Evolutionary conservation across 1,140 invertebrate genomes (phyloP), one percentile per base, ranked within the genome.

Genomic region (Macrocentrus cingulum): DNA sequence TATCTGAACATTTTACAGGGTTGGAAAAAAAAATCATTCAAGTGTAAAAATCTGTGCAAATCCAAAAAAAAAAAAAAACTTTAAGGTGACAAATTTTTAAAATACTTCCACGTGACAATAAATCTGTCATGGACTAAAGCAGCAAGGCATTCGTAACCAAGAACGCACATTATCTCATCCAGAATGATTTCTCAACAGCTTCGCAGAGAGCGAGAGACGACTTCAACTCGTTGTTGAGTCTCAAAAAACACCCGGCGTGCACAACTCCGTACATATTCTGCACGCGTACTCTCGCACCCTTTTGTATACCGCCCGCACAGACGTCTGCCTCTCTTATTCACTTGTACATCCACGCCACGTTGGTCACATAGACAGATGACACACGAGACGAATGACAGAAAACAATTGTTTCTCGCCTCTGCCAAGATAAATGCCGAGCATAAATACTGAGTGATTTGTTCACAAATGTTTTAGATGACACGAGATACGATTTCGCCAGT

Each of bases 91-190:
- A 4, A 1, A 13, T 22, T 18, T 29, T 6, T 54, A 44, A 42
- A 54, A 54, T 42, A 23, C 52, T 32, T 36, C 42, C 13, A 55
- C 44, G 42, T 39, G 42, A 56, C 44, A 57, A 50, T 57, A 57
- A 57, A 57, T 50, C 55, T 15, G 19, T 50, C 36, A 50, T 57
- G 16, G 55, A 41, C 34, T 50, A 15, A 36, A 57, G 23, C 13
- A 42, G 46, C 22, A 36, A 49, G 22, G 41, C 55, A 50, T 57
- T 46, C 55, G 46, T 57, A 46, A 49, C 55, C 50, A 32, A 57
- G 46, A 57, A 57, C 55, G 22, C 55, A 32, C 9, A 22, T 57
- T 50, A 57, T 57, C 4, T 16, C n/a, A 13, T 42, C 36, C 18
- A 48, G 46, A 57, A 50, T 50, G 41, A 57, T 50, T 49, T 50